These are phyloP conservation scores for Crenuchus spilurus DNA, from an alignment of 2,797 vertebrate species.

Conservation along the genomic window DNA sequence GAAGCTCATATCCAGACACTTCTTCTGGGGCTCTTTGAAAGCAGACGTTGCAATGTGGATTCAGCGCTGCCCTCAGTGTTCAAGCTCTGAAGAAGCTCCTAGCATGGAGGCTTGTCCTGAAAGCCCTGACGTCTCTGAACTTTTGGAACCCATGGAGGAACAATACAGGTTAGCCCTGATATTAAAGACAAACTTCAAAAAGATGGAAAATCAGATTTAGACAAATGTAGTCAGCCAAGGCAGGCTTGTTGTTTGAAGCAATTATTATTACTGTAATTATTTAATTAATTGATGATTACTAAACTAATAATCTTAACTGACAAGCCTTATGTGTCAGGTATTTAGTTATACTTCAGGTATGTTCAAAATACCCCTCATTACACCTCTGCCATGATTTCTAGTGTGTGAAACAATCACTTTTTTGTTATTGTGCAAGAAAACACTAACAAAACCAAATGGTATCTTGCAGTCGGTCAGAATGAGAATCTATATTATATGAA, in stretches of 20 bases:
- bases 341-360: too few relatives aligned
- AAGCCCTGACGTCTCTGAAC: neutral
- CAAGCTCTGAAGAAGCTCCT: conserved; percentile 40
- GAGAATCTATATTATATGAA: too few relatives aligned
- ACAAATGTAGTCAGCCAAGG: neutral
- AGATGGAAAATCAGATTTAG: neutral
- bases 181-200: neutral
- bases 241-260: neutral
- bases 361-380: too few relatives aligned
- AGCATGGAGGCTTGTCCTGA: neutral
- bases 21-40: conserved; percentile 71
- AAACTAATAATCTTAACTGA: too few relatives aligned
- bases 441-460: too few relatives aligned
- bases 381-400: too few relatives aligned
- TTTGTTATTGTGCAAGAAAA: too few relatives aligned
- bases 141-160: conserved; percentile 8
- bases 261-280: too few relatives aligned
- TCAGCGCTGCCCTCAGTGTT: conserved; percentile 64
- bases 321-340: too few relatives aligned
- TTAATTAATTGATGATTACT: too few relatives aligned
- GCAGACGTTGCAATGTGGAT: conserved; percentile 70
- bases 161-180: conserved; percentile 14
- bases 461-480: too few relatives aligned
- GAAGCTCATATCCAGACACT: conserved; percentile 69
- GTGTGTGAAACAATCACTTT: too few relatives aligned